phyloP scores from a whole-genome alignment of 2,888 invertebrate species.

The Drosophila recens region DNA sequence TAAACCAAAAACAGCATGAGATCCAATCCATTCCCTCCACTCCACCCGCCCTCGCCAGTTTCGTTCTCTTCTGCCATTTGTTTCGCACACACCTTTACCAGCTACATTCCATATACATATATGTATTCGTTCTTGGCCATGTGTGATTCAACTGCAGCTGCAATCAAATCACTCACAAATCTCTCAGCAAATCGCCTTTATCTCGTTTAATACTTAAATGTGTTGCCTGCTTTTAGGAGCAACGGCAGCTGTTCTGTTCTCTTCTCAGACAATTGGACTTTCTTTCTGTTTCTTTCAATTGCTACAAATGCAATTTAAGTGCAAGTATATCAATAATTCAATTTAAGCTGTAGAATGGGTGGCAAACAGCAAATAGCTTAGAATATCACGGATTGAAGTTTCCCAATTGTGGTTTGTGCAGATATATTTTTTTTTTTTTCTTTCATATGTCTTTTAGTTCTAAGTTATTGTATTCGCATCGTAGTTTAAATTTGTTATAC shows the following conservation, averaged over 20 bases:
- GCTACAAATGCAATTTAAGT: constrained; percentile 23
- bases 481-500: background rate
- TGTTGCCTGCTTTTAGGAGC: constrained; percentile 15
- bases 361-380: background rate
- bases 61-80: too few species aligned
- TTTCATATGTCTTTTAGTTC: background rate
- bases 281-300: background rate
- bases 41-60: background rate
- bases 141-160: constrained; percentile 31
- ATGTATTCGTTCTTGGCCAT: background rate
- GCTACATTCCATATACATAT: background rate
- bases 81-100: constrained; percentile 4
- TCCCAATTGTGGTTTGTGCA: background rate
- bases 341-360: background rate
- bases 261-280: constrained; percentile 2
- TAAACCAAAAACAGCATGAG: constrained; percentile 22
- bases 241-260: constrained; percentile 11
- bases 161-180: constrained; percentile 41
- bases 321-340: constrained; percentile 14
- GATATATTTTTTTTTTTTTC: background rate
- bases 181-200: constrained; percentile 36
- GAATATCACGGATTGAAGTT: background rate
- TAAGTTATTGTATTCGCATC: background rate
- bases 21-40: background rate
- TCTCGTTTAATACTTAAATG: constrained; percentile 23